phyloP scores from a whole-genome alignment of 2,113 vertebrate genomes.

The Callospermophilus lateralis region DNA sequence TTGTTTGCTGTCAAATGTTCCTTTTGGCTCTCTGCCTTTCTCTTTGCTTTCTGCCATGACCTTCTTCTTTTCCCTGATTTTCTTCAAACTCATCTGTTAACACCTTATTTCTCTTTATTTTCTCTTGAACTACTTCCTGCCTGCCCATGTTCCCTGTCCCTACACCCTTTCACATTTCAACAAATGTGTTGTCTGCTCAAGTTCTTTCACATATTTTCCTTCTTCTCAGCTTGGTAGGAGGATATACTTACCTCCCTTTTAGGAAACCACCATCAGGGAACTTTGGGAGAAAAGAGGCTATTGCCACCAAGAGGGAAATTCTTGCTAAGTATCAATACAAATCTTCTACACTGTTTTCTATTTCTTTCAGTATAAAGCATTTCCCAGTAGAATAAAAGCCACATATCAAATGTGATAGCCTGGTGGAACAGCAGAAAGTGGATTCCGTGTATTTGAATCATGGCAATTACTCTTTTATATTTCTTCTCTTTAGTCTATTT shows the following conservation, averaged over 20 bases:
- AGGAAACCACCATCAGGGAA: neutral
- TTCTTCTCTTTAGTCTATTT: neutral
- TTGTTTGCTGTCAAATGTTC: neutral
- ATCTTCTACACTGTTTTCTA: neutral
- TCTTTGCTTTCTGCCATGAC: neutral
- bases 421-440: neutral
- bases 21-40: neutral
- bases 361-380: constrained; percentile 10
- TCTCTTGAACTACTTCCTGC: neutral
- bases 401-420: neutral
- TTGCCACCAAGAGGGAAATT: neutral
- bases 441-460: constrained; percentile 6
- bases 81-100: neutral
- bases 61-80: neutral
- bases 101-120: neutral
- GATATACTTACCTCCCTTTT: neutral
- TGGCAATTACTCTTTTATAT: neutral
- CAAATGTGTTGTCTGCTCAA: neutral
- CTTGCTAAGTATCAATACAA: constrained; percentile 48
- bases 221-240: neutral
- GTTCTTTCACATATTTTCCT: neutral
- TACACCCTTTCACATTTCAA: neutral
- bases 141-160: neutral
- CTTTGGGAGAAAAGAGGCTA: constrained; percentile 30
- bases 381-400: neutral